Conservation (phyloP, 1,140 invertebrate species). For the Eumeta japonica region DNA sequence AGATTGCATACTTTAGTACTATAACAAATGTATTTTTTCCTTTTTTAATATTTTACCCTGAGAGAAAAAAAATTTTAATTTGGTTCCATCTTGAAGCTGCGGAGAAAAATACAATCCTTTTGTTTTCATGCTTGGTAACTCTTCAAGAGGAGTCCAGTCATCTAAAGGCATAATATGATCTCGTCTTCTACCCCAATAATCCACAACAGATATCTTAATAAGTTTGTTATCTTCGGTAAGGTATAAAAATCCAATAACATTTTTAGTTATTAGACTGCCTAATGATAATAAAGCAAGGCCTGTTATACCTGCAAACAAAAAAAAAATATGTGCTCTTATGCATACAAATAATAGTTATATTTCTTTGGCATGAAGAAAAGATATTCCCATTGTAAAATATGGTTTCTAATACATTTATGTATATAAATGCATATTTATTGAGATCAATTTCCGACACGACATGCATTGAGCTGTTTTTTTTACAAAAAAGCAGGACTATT, state of each 20-base stretch:
- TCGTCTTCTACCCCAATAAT: slow-evolving; percentile 59
- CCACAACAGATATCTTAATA: slow-evolving; percentile 57
- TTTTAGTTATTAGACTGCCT: slow-evolving; percentile 41
- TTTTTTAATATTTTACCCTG: slow-evolving; percentile 35
- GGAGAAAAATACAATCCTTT: slow-evolving; percentile 41
- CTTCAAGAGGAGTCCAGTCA: slow-evolving; percentile 53
- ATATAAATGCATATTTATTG: too few relatives aligned
- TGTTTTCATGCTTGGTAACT: slow-evolving; percentile 27
- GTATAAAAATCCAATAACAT: slow-evolving; percentile 60
- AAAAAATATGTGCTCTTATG: too few relatives aligned
- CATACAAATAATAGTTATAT: too few relatives aligned
- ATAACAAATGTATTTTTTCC: slow-evolving; percentile 33
- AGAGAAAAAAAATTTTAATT: slow-evolving; percentile 40
- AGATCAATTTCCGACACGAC: too few relatives aligned
- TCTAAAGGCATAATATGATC: slow-evolving; percentile 42
- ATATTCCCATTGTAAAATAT: too few relatives aligned
- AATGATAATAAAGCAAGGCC: slow-evolving; percentile 33
- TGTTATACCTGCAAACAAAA: slow-evolving; percentile 43
- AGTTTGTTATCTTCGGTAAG: slow-evolving; percentile 49
- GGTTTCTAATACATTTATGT: too few relatives aligned
- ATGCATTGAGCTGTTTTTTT: too few relatives aligned
- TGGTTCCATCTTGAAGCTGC: slow-evolving; percentile 31
- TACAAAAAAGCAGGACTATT: too few relatives aligned
- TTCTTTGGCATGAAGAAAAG: too few relatives aligned
- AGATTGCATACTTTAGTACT: too few relatives aligned